Percentiles rank a stretch among this genome's conserved stretches.
Conservation (phyloP, 1,140 invertebrate species). For the Drosophila azteca region DNA sequence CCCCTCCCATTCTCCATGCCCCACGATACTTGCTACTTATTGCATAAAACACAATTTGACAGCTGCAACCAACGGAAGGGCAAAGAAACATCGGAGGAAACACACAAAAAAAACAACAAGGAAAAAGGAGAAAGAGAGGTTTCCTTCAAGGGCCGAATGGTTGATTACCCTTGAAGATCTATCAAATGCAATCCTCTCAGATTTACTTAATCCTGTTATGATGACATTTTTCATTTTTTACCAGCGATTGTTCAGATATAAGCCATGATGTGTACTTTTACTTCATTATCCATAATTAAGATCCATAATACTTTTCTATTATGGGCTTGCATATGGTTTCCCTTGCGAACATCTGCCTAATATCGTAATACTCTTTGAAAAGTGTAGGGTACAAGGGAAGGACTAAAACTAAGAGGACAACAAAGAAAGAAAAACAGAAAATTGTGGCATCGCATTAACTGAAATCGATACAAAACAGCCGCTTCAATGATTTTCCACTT, state of each 20-base stretch:
- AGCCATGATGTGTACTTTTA: too few relatives aligned
- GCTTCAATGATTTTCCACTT: slow-evolving; percentile 37
- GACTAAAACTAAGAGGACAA: background rate
- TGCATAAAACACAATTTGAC: slow-evolving; percentile 70
- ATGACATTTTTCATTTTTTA: too few relatives aligned
- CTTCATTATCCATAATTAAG: too few relatives aligned
- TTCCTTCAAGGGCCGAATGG: too few relatives aligned
- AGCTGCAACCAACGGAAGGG: slow-evolving; percentile 64
- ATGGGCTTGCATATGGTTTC: too few relatives aligned
- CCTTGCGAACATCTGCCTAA: too few relatives aligned
- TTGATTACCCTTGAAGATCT: too few relatives aligned
- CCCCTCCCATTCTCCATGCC: background rate
- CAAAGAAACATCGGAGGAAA: slow-evolving; percentile 20
- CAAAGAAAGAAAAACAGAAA: slow-evolving; percentile 29
- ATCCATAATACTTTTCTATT: too few relatives aligned
- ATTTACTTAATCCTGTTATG: too few relatives aligned
- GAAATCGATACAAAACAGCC: slow-evolving; percentile 57
- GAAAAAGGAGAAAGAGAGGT: background rate
- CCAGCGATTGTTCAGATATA: too few relatives aligned
- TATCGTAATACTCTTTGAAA: background rate
- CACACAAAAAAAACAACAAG: background rate
- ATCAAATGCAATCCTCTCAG: too few relatives aligned
- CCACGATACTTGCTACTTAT: slow-evolving; percentile 29
- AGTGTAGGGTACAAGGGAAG: background rate
- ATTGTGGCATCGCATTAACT: slow-evolving; percentile 47